phyloP scores from a whole-genome alignment of 2,888 invertebrate species.

The Hypselothyrea guttata region DNA sequence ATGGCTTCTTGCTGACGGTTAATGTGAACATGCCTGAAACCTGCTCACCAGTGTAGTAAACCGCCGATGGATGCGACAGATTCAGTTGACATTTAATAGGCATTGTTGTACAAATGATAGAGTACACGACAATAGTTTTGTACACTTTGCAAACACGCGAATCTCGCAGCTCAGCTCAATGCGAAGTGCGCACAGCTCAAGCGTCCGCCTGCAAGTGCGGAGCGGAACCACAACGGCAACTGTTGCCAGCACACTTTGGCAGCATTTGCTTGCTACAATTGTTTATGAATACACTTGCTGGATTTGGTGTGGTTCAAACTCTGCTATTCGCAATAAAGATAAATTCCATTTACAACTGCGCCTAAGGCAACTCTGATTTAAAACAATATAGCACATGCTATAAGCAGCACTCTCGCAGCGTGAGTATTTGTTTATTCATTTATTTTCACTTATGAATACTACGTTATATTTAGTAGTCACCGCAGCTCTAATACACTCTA shows the following conservation, averaged over 20 bases:
- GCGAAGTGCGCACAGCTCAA: slow-evolving; percentile 34
- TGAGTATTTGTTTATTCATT: slow-evolving; percentile 9
- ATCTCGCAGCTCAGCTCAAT: slow-evolving; percentile 1
- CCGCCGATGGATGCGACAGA: slow-evolving; percentile 58
- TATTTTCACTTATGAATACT: not conserved
- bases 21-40: slow-evolving; percentile 54
- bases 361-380: slow-evolving; percentile 26
- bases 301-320: not conserved
- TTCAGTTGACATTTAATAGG: slow-evolving; percentile 55
- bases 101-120: slow-evolving; percentile 46
- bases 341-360: slow-evolving; percentile 32
- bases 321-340: slow-evolving; percentile 38
- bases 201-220: slow-evolving; percentile 28
- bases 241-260: slow-evolving; percentile 17
- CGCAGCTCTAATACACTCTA: too few relatives aligned
- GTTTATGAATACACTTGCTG: slow-evolving; percentile 2
- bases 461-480: too few relatives aligned
- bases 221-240: slow-evolving; percentile 7
- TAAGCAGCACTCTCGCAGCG: too few relatives aligned
- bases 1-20: slow-evolving; percentile 38
- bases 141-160: slow-evolving; percentile 29
- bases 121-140: slow-evolving; percentile 5
- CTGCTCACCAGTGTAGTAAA: slow-evolving; percentile 71
- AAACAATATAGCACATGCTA: too few relatives aligned
- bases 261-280: slow-evolving; percentile 25